Conservation (phyloP, 2,888 invertebrate genomes). For the Tipula lateralis region DNA sequence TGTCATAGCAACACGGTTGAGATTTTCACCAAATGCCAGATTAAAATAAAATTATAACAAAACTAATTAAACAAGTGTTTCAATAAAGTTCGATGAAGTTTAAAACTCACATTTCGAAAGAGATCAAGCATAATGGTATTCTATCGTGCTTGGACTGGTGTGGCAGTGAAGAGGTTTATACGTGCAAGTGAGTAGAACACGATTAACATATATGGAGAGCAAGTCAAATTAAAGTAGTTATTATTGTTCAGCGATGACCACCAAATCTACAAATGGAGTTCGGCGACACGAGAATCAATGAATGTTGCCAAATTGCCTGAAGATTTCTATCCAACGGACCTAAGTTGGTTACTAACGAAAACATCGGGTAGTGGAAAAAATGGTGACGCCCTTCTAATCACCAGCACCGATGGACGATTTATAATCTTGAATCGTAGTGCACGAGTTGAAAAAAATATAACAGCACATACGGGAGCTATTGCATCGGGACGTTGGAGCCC, state of each 20-base stretch:
- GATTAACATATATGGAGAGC: no score
- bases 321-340: slow-evolving; percentile 81
- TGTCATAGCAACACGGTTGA: neutral
- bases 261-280: slow-evolving; percentile 81
- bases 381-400: slow-evolving; percentile 74
- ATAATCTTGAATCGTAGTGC: slow-evolving; percentile 85
- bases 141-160: slow-evolving; percentile 91
- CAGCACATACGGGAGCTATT: slow-evolving; percentile 89
- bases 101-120: slow-evolving; percentile 72
- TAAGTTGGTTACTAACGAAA: slow-evolving; percentile 71
- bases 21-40: neutral
- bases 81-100: slow-evolving; percentile 60
- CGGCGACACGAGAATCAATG: slow-evolving; percentile 70
- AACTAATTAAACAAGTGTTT: neutral
- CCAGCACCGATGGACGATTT: slow-evolving; percentile 84
- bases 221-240: no score
- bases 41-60: neutral
- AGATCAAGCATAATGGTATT: slow-evolving; percentile 70
- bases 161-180: slow-evolving; percentile 87
- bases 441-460: slow-evolving; percentile 85
- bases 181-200: slow-evolving; percentile 63
- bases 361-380: slow-evolving; percentile 46
- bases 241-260: slow-evolving; percentile 75
- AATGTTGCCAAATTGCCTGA: slow-evolving; percentile 72
- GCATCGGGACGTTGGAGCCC: slow-evolving; percentile 88